These are phyloP conservation scores for Lampris megalopsis DNA, from an alignment of 2,113 vertebrate species.

Conservation along the genomic window DNA sequence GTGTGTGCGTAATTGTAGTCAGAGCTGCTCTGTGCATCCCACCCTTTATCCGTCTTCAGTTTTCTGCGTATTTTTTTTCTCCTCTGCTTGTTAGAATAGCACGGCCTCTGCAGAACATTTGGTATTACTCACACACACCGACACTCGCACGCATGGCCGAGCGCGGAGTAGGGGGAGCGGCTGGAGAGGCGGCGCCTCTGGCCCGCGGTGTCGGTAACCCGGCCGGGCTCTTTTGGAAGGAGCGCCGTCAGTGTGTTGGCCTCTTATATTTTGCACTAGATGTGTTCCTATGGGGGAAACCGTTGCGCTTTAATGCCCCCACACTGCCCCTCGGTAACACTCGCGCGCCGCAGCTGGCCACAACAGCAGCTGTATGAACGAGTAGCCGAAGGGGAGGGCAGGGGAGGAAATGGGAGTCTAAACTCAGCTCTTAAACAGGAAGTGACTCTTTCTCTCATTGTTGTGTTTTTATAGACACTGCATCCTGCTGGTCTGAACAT, in stretches of 20 bases:
- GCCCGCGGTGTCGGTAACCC: too few species aligned
- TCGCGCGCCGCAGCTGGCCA: constrained; percentile 12
- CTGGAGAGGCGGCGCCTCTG: too few species aligned
- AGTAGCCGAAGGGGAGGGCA: constrained; percentile 40
- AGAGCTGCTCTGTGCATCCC: too few species aligned
- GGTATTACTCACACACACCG: not conserved
- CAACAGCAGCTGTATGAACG: constrained; percentile 49
- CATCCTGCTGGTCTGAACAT: constrained; percentile 70
- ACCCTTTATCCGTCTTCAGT: too few species aligned
- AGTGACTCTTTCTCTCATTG: constrained; percentile 77
- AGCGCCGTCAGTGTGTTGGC: not conserved
- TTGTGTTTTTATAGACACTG: constrained; percentile 81
- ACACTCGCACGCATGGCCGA: not conserved
- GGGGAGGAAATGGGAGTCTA: constrained; percentile 76
- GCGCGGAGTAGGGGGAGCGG: too few species aligned
- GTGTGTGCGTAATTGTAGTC: constrained; percentile 6
- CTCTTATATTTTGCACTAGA: not conserved
- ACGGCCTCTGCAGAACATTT: not conserved
- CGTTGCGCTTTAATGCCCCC: not conserved
- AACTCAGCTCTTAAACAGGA: constrained; percentile 80
- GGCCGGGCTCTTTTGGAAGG: not conserved
- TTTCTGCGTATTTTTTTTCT: too few species aligned
- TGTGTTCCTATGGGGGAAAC: not conserved
- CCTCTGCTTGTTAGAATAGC: too few species aligned
- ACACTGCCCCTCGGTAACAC: too few species aligned